These are phyloP conservation scores for Erinaceus europaeus DNA, from an alignment of 2,113 vertebrate species.

Conservation along the genomic window DNA sequence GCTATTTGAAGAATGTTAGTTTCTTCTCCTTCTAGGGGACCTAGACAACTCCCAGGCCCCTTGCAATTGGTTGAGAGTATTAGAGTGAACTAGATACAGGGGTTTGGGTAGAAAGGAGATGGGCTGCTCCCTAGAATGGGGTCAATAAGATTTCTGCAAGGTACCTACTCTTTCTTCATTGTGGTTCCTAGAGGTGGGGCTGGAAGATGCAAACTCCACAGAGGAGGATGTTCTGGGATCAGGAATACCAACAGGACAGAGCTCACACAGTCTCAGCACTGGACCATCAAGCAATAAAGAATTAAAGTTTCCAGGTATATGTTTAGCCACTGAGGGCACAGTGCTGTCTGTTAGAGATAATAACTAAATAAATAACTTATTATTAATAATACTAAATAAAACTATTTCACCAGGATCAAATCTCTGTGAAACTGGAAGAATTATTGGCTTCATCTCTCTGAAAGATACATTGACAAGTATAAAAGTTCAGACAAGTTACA, in stretches of 20 bases:
- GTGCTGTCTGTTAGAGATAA: background rate
- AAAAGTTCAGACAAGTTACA: background rate
- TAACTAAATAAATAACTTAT: no score
- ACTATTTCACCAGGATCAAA: background rate
- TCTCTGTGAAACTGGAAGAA: background rate
- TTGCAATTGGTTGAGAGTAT: background rate
- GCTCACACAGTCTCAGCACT: background rate
- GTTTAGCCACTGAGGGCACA: fast-evolving
- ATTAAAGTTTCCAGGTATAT: background rate
- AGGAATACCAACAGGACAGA: background rate
- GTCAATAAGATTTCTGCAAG: fast-evolving
- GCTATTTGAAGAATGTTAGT: background rate
- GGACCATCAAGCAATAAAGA: fast-evolving
- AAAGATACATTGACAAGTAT: background rate
- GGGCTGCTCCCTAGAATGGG: background rate
- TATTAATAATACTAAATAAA: no score
- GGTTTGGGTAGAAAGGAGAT: background rate
- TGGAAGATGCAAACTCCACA: fast-evolving
- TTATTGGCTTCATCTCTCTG: background rate
- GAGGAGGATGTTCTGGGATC: background rate
- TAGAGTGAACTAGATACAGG: background rate
- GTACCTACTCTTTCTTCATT: background rate
- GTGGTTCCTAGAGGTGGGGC: no score
- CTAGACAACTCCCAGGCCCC: background rate
- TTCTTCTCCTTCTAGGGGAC: background rate